Evolutionary conservation across 2,797 vertebrate genomes (phyloP).

Genomic region (Microcaecilia unicolor): DNA sequence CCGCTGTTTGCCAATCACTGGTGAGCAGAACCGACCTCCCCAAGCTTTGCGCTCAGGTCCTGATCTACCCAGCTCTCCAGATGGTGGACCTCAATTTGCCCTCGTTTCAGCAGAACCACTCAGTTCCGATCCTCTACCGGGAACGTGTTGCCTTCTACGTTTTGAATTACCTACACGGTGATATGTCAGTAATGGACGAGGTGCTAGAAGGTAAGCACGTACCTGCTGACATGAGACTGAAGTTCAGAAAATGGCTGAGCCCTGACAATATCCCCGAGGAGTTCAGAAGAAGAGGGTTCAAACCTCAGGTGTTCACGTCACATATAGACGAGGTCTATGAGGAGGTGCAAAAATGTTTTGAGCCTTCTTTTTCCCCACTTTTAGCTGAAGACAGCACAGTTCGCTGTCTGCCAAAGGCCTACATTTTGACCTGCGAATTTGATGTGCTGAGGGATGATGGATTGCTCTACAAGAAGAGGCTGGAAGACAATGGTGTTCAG

Average conservation of each 20-base stretch:
- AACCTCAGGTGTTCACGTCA: background rate
- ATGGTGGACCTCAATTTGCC: conserved; percentile 66
- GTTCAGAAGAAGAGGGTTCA: conserved; percentile 48
- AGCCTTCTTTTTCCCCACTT: conserved; percentile 51
- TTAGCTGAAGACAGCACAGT: conserved; percentile 60
- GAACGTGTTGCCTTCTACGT: conserved; percentile 35
- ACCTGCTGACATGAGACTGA: conserved; percentile 43
- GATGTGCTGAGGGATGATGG: conserved; percentile 71
- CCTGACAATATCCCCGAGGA: conserved; percentile 56
- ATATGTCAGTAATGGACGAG: conserved; percentile 18
- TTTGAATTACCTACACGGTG: conserved; percentile 46
- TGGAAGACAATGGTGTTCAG: conserved; percentile 56
- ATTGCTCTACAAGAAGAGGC: conserved; percentile 68
- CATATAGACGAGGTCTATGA: conserved; percentile 43
- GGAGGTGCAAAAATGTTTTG: conserved; percentile 3
- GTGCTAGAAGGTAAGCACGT: conserved; percentile 47
- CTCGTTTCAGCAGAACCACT: conserved; percentile 69
- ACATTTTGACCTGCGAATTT: conserved; percentile 72
- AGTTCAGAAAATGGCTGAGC: conserved; percentile 60
- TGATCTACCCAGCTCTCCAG: conserved; percentile 69
- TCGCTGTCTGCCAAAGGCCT: conserved; percentile 50
- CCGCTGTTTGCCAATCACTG: conserved; percentile 52
- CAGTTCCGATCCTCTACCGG: conserved; percentile 54
- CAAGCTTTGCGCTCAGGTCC: conserved; percentile 66
- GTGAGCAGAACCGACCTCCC: conserved; percentile 46